Conservation (phyloP, 2,888 invertebrate genomes). For the Drosophila recens region DNA sequence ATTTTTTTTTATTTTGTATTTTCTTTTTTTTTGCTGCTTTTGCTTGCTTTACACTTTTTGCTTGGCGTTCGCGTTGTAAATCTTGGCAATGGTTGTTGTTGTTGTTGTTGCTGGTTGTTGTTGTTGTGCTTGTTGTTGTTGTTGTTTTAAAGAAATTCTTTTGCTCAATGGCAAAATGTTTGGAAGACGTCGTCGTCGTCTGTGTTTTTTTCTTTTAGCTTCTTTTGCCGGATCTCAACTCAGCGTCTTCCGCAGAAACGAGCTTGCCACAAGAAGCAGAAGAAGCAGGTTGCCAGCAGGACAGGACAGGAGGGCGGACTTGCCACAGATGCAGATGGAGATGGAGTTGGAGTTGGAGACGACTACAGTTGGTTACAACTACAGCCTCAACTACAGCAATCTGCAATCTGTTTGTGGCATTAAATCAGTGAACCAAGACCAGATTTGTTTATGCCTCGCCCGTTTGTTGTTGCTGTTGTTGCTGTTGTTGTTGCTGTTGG, state of each 20-base stretch:
- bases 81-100: constrained; percentile 49
- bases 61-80: constrained; percentile 68
- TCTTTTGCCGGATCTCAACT: constrained; percentile 55
- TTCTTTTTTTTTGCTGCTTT: constrained; percentile 52
- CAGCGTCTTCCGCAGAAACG: constrained; percentile 74
- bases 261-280: constrained; percentile 49
- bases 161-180: constrained; percentile 67
- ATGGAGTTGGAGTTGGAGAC: not conserved
- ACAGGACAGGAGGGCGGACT: constrained; percentile 38
- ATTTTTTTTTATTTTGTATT: constrained; percentile 63
- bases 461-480: no score
- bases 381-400: constrained; percentile 39
- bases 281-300: constrained; percentile 66
- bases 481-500: no score
- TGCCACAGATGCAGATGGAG: constrained; percentile 14
- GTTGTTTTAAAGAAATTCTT: constrained; percentile 64
- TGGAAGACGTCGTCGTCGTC: constrained; percentile 46
- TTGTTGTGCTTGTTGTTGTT: constrained; percentile 40
- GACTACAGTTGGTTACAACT: constrained; percentile 7
- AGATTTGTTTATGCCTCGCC: constrained; percentile 73
- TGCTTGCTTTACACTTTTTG: constrained; percentile 74
- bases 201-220: constrained; percentile 20
- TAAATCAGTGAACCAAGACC: constrained; percentile 82
- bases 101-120: constrained; percentile 39
- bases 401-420: constrained; percentile 81